Conservation (phyloP, 1,140 invertebrate species). For the Acromyrmex charruanus region DNA sequence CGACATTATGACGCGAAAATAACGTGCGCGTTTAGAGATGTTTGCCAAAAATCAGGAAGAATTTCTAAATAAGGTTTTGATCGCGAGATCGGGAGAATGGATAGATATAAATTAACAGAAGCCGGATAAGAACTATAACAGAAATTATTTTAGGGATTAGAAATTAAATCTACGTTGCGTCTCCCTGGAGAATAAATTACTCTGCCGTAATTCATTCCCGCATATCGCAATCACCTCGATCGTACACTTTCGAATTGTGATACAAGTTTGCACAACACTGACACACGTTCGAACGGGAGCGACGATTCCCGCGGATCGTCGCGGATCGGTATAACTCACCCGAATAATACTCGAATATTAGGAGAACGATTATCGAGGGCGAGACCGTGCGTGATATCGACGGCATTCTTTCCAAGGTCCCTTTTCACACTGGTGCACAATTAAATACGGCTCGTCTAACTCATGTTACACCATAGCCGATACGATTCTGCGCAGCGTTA, state of each 20-base stretch:
- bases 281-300: neutral
- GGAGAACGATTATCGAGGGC: conserved; percentile 22
- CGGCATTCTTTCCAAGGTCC: conserved; percentile 70
- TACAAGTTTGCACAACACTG: neutral
- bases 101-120: neutral
- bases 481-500: conserved; percentile 72
- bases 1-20: neutral
- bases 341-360: conserved; percentile 10
- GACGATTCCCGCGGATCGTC: neutral
- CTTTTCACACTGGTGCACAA: conserved; percentile 75
- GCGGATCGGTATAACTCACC: conserved; percentile 43
- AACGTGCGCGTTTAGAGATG: neutral
- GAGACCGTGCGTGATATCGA: conserved; percentile 37
- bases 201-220: neutral
- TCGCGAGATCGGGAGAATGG: neutral
- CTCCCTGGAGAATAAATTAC: neutral
- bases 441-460: conserved; percentile 73
- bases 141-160: neutral
- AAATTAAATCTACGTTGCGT: neutral
- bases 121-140: neutral
- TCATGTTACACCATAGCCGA: conserved; percentile 65
- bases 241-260: neutral
- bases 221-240: neutral
- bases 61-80: neutral
- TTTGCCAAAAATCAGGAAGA: neutral